phyloP scores from a whole-genome alignment of 2,113 vertebrate genomes.

The Misgurnus mizolepis region DNA sequence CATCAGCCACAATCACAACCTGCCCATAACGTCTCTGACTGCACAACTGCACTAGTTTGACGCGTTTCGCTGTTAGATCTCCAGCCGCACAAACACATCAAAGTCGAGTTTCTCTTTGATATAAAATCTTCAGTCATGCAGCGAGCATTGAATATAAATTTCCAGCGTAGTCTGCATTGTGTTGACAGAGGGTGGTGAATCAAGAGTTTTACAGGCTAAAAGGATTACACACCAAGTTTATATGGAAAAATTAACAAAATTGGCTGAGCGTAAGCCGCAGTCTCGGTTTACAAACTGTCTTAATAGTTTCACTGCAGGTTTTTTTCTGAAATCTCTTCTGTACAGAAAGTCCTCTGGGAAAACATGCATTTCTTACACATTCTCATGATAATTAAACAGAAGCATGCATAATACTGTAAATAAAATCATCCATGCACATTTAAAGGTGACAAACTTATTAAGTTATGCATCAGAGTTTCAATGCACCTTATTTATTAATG shows the following conservation, averaged over 20 bases:
- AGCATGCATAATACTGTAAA: too few relatives aligned
- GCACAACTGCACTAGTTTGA: slow-evolving; percentile 23
- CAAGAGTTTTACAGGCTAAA: slow-evolving; percentile 7
- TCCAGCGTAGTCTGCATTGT: slow-evolving; percentile 25
- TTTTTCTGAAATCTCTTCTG: too few relatives aligned
- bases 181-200: slow-evolving; percentile 2
- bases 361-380: too few relatives aligned
- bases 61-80: slow-evolving; percentile 35
- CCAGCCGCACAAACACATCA: slow-evolving; percentile 37
- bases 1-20: not conserved
- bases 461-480: too few relatives aligned
- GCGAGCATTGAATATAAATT: slow-evolving; percentile 30
- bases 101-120: slow-evolving; percentile 44
- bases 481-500: too few relatives aligned
- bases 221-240: slow-evolving; percentile 1
- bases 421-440: too few relatives aligned
- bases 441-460: too few relatives aligned
- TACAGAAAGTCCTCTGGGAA: not conserved
- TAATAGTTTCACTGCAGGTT: not conserved
- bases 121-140: slow-evolving; percentile 34
- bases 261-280: not conserved
- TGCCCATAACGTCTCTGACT: not conserved
- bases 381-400: too few relatives aligned
- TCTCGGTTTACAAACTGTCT: too few relatives aligned
- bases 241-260: not conserved